Base-by-base conservation (phyloP, 2,888 invertebrate genomes). In the Plagiodera versicolora region DNA sequence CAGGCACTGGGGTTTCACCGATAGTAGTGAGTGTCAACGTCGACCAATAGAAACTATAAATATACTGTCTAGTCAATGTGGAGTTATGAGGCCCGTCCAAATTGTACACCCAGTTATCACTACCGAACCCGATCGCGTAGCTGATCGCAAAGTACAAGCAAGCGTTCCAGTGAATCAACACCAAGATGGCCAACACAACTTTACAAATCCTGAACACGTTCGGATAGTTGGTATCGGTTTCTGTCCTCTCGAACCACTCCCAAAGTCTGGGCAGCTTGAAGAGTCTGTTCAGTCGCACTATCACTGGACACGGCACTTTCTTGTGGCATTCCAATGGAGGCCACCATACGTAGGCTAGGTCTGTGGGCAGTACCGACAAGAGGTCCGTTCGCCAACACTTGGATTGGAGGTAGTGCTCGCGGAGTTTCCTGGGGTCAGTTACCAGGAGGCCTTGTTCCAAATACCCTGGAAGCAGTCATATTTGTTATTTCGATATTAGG, bases 41-140 rank as follows among this genome's bases (percentile, higher is more conserved):
- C 1, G 96, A 96, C 98, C 98, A 98, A 80, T 98, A 98, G 81
- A 98, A 96, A 77, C 95, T 94, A 79, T 92, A 92, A 67, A 81
- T 81, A 79, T 97, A 97, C 80, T 95, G 94, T 73, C 92, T 86
- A 20, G 91, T 87, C 8, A 97, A 83, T 17, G 92, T 86, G 48
- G 87, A 84, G 72, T 91, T 91, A 49, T 87, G 84, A 10, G 84
- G 74, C 1, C 90, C 90, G 32, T 86, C 87, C 65, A 89, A 79
- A 77, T 91, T 91, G 77, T 91, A 91, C 28, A 89, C 91, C 91
- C 95, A 95, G 73, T 89, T 89, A 77, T 96, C 95, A 1, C 88
- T 84, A 16, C 94, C 94, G 75, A 95, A 95, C n/a, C 95, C 95
- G 58, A 96, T 90, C 17, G 88, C 87, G 76, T 91, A 92, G 80